Evolutionary conservation across 2,113 vertebrate species (phyloP).

Genomic region (Mesocricetus auratus): DNA sequence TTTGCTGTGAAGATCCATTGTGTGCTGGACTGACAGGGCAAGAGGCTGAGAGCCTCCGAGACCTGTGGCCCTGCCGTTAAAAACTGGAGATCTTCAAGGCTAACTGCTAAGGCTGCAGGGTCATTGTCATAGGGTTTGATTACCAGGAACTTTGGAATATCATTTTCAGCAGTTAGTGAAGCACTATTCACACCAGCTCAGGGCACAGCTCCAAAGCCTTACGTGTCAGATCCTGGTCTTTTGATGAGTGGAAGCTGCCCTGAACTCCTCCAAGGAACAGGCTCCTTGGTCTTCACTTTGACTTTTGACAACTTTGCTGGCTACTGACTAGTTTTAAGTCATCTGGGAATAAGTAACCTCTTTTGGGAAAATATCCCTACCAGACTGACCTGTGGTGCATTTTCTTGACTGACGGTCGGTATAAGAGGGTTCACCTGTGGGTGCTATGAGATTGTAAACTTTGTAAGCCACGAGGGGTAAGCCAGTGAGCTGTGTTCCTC

Average conservation of each 20-base stretch:
- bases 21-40: neutral
- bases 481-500: neutral
- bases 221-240: neutral
- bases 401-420: neutral
- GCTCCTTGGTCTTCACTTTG: too few species aligned
- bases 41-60: neutral
- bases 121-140: neutral
- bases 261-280: neutral
- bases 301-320: neutral
- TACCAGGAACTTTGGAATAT: too few species aligned
- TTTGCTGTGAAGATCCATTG: neutral
- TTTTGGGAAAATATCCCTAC: neutral
- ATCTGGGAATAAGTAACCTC: neutral
- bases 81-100: neutral
- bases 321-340: neutral
- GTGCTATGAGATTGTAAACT: neutral
- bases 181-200: neutral
- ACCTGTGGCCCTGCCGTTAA: too few species aligned
- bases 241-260: neutral
- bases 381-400: neutral
- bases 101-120: neutral
- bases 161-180: neutral
- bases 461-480: neutral
- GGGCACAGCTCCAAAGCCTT: neutral
- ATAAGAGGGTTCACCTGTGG: neutral